Evolutionary conservation across 2,113 vertebrate genomes (phyloP), one percentile per base, ranked within the genome.

Genomic region (Pollimyrus isidori): DNA sequence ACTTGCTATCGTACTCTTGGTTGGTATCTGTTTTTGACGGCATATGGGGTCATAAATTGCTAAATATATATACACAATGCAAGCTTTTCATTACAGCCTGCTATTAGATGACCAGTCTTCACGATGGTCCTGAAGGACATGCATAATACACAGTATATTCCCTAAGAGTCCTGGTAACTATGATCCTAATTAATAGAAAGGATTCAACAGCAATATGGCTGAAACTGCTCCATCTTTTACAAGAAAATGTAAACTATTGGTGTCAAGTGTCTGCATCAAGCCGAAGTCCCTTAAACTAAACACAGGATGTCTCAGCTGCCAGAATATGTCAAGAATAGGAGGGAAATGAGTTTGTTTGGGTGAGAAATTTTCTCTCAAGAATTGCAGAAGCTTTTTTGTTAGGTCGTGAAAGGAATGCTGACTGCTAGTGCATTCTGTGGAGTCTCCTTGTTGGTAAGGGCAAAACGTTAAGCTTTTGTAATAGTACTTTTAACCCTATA

Each of bases 1-100:
- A 94, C 94, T 88, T 96, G 96, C 91, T 96, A 93, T 92, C 88
- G 65, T 0, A 92, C 95, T 84, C 93, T 96, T 0, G 96, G 96
- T 96, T 49, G n/a, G 95, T 93, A 45, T 89, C 3, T 83, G 30
- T 30, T 35, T 50, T 48, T 1, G 0, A 5, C 23, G 45, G 80
- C 2, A 46, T 56, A 17, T 46, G 42, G 3, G 42, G 42, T 48
- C 39, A 48, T 48, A n/a, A 76, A 76, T 39, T 76, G 69, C 35
- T 76, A 39, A 30, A 39, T 76, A 9, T 39, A 17, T 19, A 9
- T 39, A 17, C 7, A 23, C 30, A 5, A 35, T 65, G 62, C n/a
- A 65, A 26, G n/a, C 21, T 10, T n/a, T 65, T 65, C 58, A 26
- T 11, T 65, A 26, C 23, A 23, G 19, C 56, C 56, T 76, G 69